Evolutionary conservation across 2,797 vertebrate genomes (phyloP).

Genomic region (Diceros bicornis): DNA sequence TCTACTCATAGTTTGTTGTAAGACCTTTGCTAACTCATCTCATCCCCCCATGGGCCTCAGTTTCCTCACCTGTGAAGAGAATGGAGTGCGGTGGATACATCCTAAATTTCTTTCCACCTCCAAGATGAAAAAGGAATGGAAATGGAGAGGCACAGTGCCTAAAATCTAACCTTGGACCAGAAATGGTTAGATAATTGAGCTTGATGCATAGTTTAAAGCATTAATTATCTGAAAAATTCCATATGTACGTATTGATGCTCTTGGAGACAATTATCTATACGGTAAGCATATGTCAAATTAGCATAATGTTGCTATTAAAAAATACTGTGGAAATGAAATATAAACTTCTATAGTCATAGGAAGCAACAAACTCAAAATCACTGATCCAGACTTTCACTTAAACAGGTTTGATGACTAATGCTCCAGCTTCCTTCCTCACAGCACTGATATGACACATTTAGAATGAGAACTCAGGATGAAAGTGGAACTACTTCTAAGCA

Average conservation of each 20-base stretch:
- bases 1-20: background rate
- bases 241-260: conserved; percentile 64
- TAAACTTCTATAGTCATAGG: conserved; percentile 67
- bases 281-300: conserved; percentile 79
- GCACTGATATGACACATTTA: background rate
- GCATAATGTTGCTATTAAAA: conserved; percentile 83
- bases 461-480: background rate
- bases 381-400: conserved; percentile 1
- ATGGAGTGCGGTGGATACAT: background rate
- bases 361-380: conserved; percentile 67
- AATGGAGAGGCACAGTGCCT: background rate
- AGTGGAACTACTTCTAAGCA: background rate
- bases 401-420: conserved; percentile 55
- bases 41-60: background rate
- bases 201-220: conserved; percentile 62
- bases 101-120: conserved; percentile 17
- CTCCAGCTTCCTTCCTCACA: conserved; percentile 32
- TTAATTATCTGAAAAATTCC: conserved; percentile 75
- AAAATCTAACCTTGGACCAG: conserved; percentile 34
- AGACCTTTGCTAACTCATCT: background rate
- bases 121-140: conserved; percentile 10
- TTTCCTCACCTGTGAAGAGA: conserved; percentile 26
- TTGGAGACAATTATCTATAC: conserved; percentile 74
- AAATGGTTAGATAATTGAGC: conserved; percentile 65
- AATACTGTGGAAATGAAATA: conserved; percentile 73